Base-by-base conservation (phyloP, 2,888 invertebrate species). In the Leptarthrus brevirostris region DNA sequence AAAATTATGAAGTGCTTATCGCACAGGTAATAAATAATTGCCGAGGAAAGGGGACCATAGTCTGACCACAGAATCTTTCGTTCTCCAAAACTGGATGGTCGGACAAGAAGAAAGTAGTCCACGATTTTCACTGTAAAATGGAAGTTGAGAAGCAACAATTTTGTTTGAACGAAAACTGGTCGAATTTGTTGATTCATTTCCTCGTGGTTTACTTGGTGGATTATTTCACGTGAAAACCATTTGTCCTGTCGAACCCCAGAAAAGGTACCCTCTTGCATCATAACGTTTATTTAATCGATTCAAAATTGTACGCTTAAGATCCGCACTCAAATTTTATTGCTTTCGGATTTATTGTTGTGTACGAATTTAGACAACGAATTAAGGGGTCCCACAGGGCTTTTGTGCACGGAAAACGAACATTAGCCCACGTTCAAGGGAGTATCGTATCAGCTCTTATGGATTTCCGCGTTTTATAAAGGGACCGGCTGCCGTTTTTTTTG, bases 1-100 rank as follows among this genome's bases (percentile, higher is more conserved):
- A 49, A 49, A 49, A 49, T 49, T 49, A 49, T 49, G 49, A 49
- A 49, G 18, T 49, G 49, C 49, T 49, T 49, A 49, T 49, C 49
- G 16, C 18, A 18, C 49, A 49, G 16, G 49, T 49, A 16, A 49
- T 49, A 49, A 49, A 49, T 49, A 14, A 49, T n/a, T 3, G 3
- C 8, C 40, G 40, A 40, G 30, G 4, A n/a, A n/a, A n/a, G n/a
- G n/a, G n/a, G n/a, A n/a, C n/a, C n/a, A n/a, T 30, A 8, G 30
- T 30, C 30, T 30, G 30, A 30, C 30, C 30, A 30, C 30, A 30
- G 8, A 30, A 30, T 30, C 30, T 30, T 8, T 30, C 30, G 4
- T 30, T 8, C 30, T n/a, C n/a, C n/a, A n/a, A n/a, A n/a, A n/a
- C n/a, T n/a, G n/a, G n/a, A n/a, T n/a, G n/a, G n/a, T n/a, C n/a